Base-by-base conservation (phyloP, 1,140 invertebrate genomes). In the Heterodera carotae region DNA sequence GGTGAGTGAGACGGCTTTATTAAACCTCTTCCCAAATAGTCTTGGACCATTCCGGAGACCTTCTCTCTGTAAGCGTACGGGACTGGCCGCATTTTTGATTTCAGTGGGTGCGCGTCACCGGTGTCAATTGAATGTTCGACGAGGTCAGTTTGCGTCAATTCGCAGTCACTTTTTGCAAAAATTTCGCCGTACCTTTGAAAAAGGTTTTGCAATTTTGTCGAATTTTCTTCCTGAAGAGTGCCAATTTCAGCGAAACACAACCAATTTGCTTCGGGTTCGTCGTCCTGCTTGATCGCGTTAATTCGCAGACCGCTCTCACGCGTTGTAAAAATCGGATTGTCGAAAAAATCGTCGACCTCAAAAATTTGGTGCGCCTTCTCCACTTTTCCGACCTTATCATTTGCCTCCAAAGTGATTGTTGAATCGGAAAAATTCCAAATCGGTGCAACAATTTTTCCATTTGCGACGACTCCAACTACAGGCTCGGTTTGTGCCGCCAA, bases 61-160 rank as follows among this genome's bases (percentile, higher is more conserved):
- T 75, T 75, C 60, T 75, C 73, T 15, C 73, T 39, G 25, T 69
- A 73, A 3, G 73, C 73, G n/a, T 75, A 75, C n/a, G 73, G 73
- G 33, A 75, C 18, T 10, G 27, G 73, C 3, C 73, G 59, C 59
- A n/a, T 62, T 29, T 62, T 62, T n/a, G 29, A n/a, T 18, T 10
- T 71, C 4, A 71, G 4, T 15, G 69, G 69, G 4, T 22, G 15
- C 56, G 69, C 36, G 6, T 34, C 56, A 2, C 27, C 34, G 22
- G 36, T 59, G 31, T 71, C 36, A 4, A 71, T 71, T 15, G 18
- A 15, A 25, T 71, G 69, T 56, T 71, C 15, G 3, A 48, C 12
- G 1, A 71, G 39, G 29, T 25, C 43, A 22, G 69, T 71, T 48
- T 71, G 69, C 29, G 69, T 71, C 1, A 71, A 25, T 48, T 71